Evolutionary conservation across 2,888 invertebrate genomes (phyloP), one percentile per base, ranked within the genome.

Genomic region (Tholera decimalis): DNA sequence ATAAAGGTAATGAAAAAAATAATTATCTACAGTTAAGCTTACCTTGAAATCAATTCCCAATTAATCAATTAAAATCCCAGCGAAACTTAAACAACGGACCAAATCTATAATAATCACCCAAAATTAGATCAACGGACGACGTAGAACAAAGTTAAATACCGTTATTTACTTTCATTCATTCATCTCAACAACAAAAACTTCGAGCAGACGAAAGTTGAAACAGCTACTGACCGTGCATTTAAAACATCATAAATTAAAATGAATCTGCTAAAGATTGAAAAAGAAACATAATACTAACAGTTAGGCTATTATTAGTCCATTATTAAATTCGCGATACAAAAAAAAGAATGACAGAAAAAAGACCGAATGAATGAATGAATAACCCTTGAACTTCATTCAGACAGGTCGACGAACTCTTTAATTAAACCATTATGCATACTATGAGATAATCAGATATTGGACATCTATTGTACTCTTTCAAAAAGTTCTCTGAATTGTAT

Each of bases 351-450:
- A 68, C 39, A 47, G 20, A 47, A 65, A 54, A 64, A 57, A 68
- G 24, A 47, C 13, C 33, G 65, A 67, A 73, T 70, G 61, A 74
- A 73, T 70, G 62, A 74, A 75, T 75, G 72, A 80, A 83, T 79
- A 75, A 88, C 88, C 88, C 79, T 72, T 85, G 88, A 88, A 85
- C 87, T 77, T 68, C 51, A 50, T 63, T 51, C 51, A 37, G 22
- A 5, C 26, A 63, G 86, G 86, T 88, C 83, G 65, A 60, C 67
- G 84, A 84, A 83, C 89, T 77, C 58, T 22, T 66, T 84, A 86
- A 89, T 89, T 86, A 86, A 83, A 82, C 80, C 66, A 84, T 86
- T 87, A 87, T 86, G 77, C 68, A 82, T 73, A 79, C 80, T 68
- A 68, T 77, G 72, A 82, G 80, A 73, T 82, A 82, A 76, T 81